These are phyloP conservation scores for Dromaius novaehollandiae DNA, from an alignment of 2,113 vertebrate species.

Conservation along the genomic window DNA sequence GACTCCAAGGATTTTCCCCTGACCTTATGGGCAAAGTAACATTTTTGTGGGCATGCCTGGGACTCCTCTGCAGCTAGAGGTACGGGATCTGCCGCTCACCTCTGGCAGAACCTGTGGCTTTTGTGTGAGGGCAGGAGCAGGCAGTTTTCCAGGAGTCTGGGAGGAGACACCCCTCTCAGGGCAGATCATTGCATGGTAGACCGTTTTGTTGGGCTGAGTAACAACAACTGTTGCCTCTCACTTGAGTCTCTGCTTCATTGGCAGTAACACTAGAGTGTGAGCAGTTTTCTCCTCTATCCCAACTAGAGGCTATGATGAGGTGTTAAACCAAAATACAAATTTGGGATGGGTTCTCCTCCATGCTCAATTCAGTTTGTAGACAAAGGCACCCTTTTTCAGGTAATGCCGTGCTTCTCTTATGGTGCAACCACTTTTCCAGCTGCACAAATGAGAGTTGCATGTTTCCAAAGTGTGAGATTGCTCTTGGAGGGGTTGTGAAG, in stretches of 20 bases:
- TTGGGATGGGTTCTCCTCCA: background rate
- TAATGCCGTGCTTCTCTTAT: background rate
- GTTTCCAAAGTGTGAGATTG: background rate
- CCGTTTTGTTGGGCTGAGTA: background rate
- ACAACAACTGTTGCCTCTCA: background rate
- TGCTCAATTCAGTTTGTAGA: background rate
- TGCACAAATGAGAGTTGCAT: background rate
- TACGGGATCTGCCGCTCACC: background rate
- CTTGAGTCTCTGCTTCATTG: background rate
- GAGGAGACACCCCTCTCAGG: background rate
- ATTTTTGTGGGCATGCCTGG: background rate
- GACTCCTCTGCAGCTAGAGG: background rate
- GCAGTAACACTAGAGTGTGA: background rate
- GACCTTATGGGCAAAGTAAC: background rate
- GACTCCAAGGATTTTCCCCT: background rate
- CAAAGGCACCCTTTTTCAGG: background rate
- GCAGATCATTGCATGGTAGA: background rate
- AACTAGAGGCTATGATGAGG: background rate
- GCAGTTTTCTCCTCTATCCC: background rate
- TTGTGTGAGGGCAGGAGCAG: background rate
- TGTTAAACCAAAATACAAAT: background rate
- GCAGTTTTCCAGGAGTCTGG: too few species aligned
- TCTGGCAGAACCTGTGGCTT: background rate
- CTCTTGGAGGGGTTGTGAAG: background rate
- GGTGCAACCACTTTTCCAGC: background rate